phyloP scores from a whole-genome alignment of 2,797 vertebrate genomes.

The Clamator glandarius region DNA sequence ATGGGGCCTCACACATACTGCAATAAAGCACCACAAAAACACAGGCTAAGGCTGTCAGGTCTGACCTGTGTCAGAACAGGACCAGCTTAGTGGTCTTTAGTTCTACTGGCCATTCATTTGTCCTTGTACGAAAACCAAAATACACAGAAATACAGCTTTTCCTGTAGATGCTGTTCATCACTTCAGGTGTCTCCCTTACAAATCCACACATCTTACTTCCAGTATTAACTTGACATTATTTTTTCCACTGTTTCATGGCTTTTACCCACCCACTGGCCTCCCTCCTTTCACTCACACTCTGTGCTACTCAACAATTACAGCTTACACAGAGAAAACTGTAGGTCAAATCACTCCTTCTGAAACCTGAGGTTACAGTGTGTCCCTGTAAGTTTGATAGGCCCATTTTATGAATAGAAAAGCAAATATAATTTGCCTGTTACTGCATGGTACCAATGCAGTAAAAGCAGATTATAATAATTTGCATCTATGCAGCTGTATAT shows the following conservation, averaged over 20 bases:
- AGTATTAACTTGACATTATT: not conserved
- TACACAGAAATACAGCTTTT: not conserved
- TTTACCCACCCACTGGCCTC: not conserved
- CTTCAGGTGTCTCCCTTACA: not conserved
- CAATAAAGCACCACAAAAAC: not conserved
- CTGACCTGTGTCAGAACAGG: not conserved
- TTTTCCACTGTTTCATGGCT: not conserved
- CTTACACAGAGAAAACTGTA: not conserved
- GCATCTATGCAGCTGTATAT: constrained; percentile 7
- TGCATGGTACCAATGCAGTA: not conserved
- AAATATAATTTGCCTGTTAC: not conserved
- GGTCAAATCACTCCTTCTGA: not conserved
- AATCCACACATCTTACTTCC: not conserved
- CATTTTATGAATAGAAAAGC: not conserved
- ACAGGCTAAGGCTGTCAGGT: not conserved
- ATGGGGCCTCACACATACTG: not conserved
- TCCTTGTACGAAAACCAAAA: not conserved
- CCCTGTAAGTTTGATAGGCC: not conserved
- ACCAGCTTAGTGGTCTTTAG: not conserved
- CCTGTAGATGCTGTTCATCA: not conserved
- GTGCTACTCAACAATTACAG: not conserved
- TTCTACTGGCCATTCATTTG: not conserved
- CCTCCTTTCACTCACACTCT: not conserved
- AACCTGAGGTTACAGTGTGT: not conserved
- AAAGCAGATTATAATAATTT: not conserved